Base-by-base conservation (phyloP, 2,888 invertebrate species). In the Lepidochrysops patricia region DNA sequence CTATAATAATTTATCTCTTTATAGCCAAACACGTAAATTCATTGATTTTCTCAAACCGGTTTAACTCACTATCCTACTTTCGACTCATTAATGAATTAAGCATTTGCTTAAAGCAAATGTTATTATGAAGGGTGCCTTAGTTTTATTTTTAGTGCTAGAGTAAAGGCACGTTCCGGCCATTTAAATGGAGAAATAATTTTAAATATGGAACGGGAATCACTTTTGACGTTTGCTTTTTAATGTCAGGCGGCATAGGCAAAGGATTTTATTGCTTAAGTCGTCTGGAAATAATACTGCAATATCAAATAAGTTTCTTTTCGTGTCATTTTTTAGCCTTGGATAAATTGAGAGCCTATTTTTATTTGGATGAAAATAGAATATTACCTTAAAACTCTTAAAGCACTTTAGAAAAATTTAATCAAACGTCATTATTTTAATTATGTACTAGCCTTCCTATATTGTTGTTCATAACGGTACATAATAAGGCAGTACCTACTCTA, bases 141-240 rank as follows among this genome's bases (percentile, higher is more conserved):
- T 74, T 77, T 74, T 72, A 71, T 70, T 72, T 71, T 70, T 64
- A 68, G 68, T 69, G 69, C 66, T 70, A 64, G 62, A 66, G 66
- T 62, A 69, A 66, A 71, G 68, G 69, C 73, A 73, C 73, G 73
- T 73, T 70, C 65, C 68, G 67, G 68, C 71, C 68, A 71, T 73
- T 72, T 72, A 66, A 61, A 60, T 63, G 67, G 61, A 65, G 66
- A 65, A 65, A 63, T 66, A 58, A 63, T 68, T 72, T 73, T 71
- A 72, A 72, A 71, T 71, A 68, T 69, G 67, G 69, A 67, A 67
- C 62, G 65, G 68, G 66, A 68, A 66, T 67, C 65, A 68, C 67
- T 68, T 70, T 70, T 70, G 70, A 71, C 71, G 64, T 70, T 70
- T 68, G 61, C 61, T 66, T 68, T 68, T 63, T 65, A 61, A 61